Evolutionary conservation across 2,797 vertebrate species (phyloP).

Genomic region (Melanitta fusca): DNA sequence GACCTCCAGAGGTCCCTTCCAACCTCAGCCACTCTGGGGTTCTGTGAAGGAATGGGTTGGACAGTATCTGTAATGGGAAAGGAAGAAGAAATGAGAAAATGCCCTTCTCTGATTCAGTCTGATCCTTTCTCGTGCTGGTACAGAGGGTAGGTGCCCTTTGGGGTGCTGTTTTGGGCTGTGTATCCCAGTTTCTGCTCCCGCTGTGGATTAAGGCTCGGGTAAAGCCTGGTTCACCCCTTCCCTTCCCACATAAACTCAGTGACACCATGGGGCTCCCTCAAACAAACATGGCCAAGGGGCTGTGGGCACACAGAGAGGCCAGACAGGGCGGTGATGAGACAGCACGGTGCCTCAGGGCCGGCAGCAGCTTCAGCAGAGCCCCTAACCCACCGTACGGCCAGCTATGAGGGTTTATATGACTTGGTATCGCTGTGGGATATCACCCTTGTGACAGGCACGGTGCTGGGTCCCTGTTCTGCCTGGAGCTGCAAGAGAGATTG

Average conservation of each 20-base stretch:
- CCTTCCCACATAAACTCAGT: neutral
- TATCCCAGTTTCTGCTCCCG: neutral
- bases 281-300: neutral
- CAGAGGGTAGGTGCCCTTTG: neutral
- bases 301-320: neutral
- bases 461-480: rapidly evolving
- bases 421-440: neutral
- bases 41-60: neutral
- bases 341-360: rapidly evolving
- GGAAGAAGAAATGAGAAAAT: neutral
- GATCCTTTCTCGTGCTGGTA: neutral
- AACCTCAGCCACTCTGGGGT: too few species aligned
- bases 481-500: neutral
- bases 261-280: neutral
- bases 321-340: neutral
- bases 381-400: rapidly evolving
- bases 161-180: neutral
- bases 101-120: rapidly evolving
- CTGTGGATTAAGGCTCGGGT: neutral
- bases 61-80: neutral
- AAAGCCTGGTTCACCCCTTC: neutral
- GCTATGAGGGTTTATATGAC: rapidly evolving
- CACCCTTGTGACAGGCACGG: rapidly evolving
- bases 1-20: too few species aligned
- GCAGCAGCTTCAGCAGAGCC: neutral